Conservation (phyloP, 2,888 invertebrate species). For the Trilocha varians region DNA sequence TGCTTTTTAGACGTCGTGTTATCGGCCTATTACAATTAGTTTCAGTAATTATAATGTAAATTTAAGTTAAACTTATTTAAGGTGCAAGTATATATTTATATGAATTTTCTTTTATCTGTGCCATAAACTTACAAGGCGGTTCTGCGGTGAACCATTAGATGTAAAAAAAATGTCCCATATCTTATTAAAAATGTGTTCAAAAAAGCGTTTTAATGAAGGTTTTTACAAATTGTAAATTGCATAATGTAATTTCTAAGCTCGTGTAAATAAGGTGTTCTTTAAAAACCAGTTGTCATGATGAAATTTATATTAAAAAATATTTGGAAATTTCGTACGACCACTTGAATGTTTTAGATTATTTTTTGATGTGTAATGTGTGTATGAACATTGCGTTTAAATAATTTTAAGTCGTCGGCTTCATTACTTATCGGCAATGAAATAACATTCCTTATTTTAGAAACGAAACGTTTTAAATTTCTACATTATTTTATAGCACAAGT, state of each 20-base stretch:
- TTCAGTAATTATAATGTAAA: slow-evolving; percentile 30
- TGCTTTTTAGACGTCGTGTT: slow-evolving; percentile 40
- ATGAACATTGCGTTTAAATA: not conserved
- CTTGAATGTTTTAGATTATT: not conserved
- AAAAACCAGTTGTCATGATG: not conserved
- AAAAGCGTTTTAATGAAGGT: too few relatives aligned
- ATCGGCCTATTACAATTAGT: slow-evolving; percentile 40
- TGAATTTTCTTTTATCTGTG: slow-evolving; percentile 40
- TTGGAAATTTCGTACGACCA: not conserved
- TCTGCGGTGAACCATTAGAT: slow-evolving; percentile 29
- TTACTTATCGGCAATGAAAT: not conserved
- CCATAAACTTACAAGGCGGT: slow-evolving; percentile 35
- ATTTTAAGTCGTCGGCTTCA: not conserved
- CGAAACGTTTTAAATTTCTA: too few relatives aligned
- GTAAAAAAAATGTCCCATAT: slow-evolving; percentile 53
- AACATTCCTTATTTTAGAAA: slow-evolving; percentile 21
- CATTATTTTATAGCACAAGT: too few relatives aligned
- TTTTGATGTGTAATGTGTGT: not conserved
- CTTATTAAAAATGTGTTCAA: slow-evolving; percentile 69
- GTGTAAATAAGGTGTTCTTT: slow-evolving; percentile 33
- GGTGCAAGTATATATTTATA: slow-evolving; percentile 7
- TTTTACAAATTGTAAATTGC: slow-evolving; percentile 59
- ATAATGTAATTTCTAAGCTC: slow-evolving; percentile 40
- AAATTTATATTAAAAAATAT: not conserved
- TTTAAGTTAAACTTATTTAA: slow-evolving; percentile 16